Evolutionary conservation across 2,888 invertebrate species (phyloP).

Genomic region (Amphiduros pacificus): DNA sequence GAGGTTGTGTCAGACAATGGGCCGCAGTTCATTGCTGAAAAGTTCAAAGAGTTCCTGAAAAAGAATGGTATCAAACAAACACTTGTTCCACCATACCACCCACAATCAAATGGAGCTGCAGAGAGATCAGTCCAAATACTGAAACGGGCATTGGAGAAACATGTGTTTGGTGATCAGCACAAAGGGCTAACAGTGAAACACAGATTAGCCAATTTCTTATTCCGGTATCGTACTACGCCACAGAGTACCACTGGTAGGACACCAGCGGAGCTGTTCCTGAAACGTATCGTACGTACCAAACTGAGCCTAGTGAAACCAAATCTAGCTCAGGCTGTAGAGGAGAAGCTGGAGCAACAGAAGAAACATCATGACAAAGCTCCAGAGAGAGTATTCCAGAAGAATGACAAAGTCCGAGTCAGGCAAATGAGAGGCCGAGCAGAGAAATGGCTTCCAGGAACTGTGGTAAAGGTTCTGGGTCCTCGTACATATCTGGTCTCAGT

Average conservation of each 20-base stretch:
- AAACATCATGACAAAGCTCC: conserved; percentile 8
- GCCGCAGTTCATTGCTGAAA: conserved; percentile 5
- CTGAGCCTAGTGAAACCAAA: conserved; percentile 1
- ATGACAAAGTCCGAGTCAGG: no score
- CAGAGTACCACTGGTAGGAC: background rate
- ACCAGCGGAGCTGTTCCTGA: conserved; percentile 9
- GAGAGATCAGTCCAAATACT: background rate
- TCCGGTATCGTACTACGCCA: conserved; percentile 3
- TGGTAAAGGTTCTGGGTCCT: no score
- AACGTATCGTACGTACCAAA: background rate
- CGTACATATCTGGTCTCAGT: conserved; percentile 2
- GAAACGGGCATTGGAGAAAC: background rate
- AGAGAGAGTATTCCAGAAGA: no score
- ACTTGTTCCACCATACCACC: conserved; percentile 9
- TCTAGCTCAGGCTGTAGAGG: background rate
- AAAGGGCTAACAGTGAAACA: background rate
- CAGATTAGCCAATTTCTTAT: background rate
- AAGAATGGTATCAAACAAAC: conserved; percentile 8
- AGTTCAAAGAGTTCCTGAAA: conserved; percentile 4
- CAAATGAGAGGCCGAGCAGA: no score
- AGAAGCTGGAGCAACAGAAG: background rate
- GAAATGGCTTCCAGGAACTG: no score
- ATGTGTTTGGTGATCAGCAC: background rate
- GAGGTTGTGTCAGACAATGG: conserved; percentile 14
- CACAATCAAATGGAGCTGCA: conserved; percentile 8